Evolutionary conservation across 1,140 invertebrate genomes (phyloP).

Genomic region (Drosophila kurseongensis): DNA sequence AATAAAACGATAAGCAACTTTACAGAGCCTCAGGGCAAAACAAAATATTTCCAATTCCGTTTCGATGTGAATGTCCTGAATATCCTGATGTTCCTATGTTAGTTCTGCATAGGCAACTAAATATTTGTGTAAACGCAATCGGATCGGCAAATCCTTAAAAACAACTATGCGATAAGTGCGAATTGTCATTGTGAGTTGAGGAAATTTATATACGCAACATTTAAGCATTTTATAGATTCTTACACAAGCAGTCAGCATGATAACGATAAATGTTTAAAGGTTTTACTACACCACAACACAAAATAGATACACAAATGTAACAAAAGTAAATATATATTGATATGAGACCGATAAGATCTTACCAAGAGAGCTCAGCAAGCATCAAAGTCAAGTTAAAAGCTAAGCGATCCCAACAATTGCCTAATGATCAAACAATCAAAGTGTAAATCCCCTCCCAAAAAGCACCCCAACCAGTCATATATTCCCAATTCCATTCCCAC

Average conservation of each 20-base stretch:
- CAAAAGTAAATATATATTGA: slow-evolving; percentile 10
- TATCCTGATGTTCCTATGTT: slow-evolving; percentile 42
- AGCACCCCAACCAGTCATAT: slow-evolving; percentile 2
- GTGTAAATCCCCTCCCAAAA: slow-evolving; percentile 23
- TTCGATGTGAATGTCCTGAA: slow-evolving; percentile 22
- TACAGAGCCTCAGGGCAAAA: slow-evolving; percentile 21
- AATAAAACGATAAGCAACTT: slow-evolving; percentile 27
- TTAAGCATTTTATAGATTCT: slow-evolving; percentile 48
- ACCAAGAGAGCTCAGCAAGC: slow-evolving; percentile 27
- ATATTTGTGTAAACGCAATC: slow-evolving; percentile 25
- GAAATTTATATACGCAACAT: slow-evolving; percentile 41
- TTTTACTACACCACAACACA: slow-evolving; percentile 41
- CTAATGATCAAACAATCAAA: slow-evolving; percentile 50
- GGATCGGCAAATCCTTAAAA: slow-evolving; percentile 11
- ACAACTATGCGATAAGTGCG: slow-evolving; percentile 23
- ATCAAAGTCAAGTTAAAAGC: slow-evolving; percentile 41
- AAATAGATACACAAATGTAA: slow-evolving; percentile 39
- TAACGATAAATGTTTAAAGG: slow-evolving; percentile 46
- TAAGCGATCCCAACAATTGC: slow-evolving; percentile 33
- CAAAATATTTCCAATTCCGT: slow-evolving; percentile 35
- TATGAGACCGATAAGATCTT: slow-evolving; percentile 18
- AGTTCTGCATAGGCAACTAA: slow-evolving; percentile 25
- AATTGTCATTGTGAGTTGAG: slow-evolving; percentile 36
- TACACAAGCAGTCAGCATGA: slow-evolving; percentile 35
- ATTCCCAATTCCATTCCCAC: slow-evolving; percentile 17